A percentile compares a stretch with the other conserved stretches of the same genome.
Conservation (phyloP, 2,113 vertebrate species). For the Cephalophus harveyi region DNA sequence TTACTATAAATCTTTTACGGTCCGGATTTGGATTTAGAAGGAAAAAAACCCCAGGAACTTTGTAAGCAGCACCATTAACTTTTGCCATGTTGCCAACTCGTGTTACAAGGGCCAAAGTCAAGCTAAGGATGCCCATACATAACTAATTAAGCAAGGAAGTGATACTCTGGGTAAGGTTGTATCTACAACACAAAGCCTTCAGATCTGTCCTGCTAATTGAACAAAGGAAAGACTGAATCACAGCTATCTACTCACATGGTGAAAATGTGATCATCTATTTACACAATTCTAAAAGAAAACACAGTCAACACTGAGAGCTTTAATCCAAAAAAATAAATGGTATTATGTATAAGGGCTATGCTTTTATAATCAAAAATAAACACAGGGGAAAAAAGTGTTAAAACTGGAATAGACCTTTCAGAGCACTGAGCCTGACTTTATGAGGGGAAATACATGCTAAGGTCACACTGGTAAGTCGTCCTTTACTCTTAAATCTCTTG, state of each 20-base stretch:
- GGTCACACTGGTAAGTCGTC: not conserved
- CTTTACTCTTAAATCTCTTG: not conserved
- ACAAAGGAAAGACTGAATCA: not conserved
- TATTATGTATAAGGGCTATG: not conserved
- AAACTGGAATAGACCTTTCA: not conserved
- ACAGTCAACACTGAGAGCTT: not conserved
- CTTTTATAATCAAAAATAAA: not conserved
- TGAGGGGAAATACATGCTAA: not conserved
- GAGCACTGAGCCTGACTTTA: not conserved
- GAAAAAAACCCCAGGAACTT: not conserved
- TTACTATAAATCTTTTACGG: slow-evolving; percentile 13
- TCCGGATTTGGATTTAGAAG: not conserved
- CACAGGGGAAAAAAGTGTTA: not conserved
- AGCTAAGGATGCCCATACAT: not conserved
- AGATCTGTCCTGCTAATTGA: not conserved
- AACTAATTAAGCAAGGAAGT: not conserved
- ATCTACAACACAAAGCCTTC: not conserved
- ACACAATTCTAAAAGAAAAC: not conserved
- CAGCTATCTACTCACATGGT: not conserved
- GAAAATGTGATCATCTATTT: not conserved
- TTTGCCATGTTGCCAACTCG: not conserved
- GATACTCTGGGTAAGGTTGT: not conserved
- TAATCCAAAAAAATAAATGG: not conserved
- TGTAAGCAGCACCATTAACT: not conserved
- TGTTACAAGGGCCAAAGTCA: not conserved